Percentiles rank a stretch among this genome's conserved stretches.
These are phyloP conservation scores for Pheosia tremula DNA, from an alignment of 2,888 invertebrate species.

Conservation along the genomic window DNA sequence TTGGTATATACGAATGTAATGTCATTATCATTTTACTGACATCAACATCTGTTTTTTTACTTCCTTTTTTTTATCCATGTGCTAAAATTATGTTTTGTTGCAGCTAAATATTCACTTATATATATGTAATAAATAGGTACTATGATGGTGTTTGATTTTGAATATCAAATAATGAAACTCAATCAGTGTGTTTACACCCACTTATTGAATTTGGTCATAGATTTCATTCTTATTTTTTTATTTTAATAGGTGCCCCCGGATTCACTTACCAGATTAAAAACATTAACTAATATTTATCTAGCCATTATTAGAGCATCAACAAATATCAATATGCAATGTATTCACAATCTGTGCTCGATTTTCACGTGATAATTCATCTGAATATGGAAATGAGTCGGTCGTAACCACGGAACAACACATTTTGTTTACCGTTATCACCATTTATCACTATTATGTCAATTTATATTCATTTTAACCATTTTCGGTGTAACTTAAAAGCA, in stretches of 20 bases:
- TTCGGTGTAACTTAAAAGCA: not conserved
- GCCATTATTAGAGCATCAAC: too few relatives aligned
- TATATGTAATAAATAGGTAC: too few relatives aligned
- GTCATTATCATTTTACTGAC: constrained; percentile 32
- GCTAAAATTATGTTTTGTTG: too few relatives aligned
- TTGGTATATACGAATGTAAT: constrained; percentile 25
- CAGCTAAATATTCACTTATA: too few relatives aligned
- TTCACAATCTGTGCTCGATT: constrained; percentile 1
- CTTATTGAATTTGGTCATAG: too few relatives aligned
- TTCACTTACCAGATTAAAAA: too few relatives aligned
- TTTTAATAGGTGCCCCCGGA: too few relatives aligned
- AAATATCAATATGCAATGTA: constrained; percentile 5
- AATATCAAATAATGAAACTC: too few relatives aligned
- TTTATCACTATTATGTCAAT: constrained; percentile 11
- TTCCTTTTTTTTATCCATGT: not conserved
- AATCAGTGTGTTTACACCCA: too few relatives aligned
- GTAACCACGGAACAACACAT: not conserved
- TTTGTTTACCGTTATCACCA: constrained; percentile 8
- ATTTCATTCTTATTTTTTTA: too few relatives aligned
- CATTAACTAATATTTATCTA: too few relatives aligned
- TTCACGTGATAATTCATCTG: not conserved
- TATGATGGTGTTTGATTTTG: too few relatives aligned
- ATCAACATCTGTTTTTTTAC: not conserved
- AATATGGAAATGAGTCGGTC: constrained; percentile 1
- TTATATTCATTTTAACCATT: constrained; percentile 9